Evolutionary conservation across 2,888 invertebrate species (phyloP).

Genomic region (Lithophane semibrunnea): DNA sequence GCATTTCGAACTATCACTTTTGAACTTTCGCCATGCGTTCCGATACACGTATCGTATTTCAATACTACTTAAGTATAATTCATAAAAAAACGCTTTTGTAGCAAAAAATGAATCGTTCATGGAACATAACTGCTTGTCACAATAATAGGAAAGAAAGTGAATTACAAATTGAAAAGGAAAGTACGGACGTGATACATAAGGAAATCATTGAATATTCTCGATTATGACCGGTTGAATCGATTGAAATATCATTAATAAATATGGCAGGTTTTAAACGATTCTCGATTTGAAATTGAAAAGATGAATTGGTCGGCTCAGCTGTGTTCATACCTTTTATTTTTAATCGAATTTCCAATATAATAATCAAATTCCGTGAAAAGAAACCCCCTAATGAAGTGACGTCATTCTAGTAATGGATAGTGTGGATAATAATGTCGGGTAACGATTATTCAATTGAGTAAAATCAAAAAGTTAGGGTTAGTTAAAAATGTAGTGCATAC

Average conservation of each 20-base stretch:
- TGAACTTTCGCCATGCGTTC: conserved; percentile 56
- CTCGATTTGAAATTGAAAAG: conserved; percentile 26
- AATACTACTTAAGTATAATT: conserved; percentile 22
- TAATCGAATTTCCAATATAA: not conserved
- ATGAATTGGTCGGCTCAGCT: conserved; percentile 6
- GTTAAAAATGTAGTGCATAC: no score
- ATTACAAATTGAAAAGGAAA: conserved; percentile 68
- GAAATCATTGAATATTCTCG: conserved; percentile 59
- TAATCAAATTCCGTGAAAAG: conserved; percentile 1
- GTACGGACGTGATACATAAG: conserved; percentile 61
- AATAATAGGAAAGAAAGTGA: conserved; percentile 70
- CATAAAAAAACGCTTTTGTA: conserved; percentile 36
- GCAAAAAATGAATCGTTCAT: conserved; percentile 64
- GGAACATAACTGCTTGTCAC: conserved; percentile 58
- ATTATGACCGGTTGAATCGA: conserved; percentile 40
- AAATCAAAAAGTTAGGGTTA: not conserved
- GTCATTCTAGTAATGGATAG: not conserved
- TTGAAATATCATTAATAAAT: conserved; percentile 52
- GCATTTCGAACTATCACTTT: conserved; percentile 36
- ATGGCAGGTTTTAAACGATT: conserved; percentile 34
- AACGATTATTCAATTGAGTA: not conserved
- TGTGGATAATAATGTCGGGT: not conserved
- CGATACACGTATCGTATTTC: conserved; percentile 58
- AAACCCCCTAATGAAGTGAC: not conserved
- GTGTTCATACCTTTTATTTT: not conserved